Evolutionary conservation across 2,113 vertebrate genomes (phyloP).

Genomic region (Grus americana): DNA sequence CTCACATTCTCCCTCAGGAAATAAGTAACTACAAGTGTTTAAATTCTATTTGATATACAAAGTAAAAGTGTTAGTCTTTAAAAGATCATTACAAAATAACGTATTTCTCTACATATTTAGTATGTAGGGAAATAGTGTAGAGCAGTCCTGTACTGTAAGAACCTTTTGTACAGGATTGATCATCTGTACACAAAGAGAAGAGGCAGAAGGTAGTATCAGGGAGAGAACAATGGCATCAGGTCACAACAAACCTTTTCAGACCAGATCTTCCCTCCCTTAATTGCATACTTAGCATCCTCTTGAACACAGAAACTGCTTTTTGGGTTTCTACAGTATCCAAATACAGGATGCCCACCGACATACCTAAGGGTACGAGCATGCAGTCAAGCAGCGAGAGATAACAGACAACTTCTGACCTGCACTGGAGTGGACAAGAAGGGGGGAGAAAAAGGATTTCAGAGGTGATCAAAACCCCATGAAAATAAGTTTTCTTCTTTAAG

Average conservation of each 20-base stretch:
- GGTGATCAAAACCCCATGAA: neutral
- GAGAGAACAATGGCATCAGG: neutral
- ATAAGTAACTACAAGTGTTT: neutral
- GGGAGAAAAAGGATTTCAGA: neutral
- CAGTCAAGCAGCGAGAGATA: neutral
- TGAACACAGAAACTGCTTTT: neutral
- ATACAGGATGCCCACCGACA: neutral
- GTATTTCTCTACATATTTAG: neutral
- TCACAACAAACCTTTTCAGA: neutral
- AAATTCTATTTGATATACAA: neutral
- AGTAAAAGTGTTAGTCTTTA: neutral
- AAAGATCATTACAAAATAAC: neutral
- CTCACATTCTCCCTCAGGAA: neutral
- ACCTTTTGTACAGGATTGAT: neutral
- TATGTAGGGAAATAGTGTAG: fast-evolving
- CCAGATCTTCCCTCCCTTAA: neutral
- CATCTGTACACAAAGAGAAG: neutral
- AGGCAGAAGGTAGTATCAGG: neutral
- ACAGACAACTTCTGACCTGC: neutral
- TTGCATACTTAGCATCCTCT: neutral
- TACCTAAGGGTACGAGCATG: fast-evolving
- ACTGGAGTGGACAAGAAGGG: too few relatives aligned
- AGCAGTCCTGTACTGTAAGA: neutral
- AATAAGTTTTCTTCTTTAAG: neutral
- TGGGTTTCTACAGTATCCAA: neutral